Base-by-base conservation (phyloP, 2,888 invertebrate species). In the Coelopa pilipes region DNA sequence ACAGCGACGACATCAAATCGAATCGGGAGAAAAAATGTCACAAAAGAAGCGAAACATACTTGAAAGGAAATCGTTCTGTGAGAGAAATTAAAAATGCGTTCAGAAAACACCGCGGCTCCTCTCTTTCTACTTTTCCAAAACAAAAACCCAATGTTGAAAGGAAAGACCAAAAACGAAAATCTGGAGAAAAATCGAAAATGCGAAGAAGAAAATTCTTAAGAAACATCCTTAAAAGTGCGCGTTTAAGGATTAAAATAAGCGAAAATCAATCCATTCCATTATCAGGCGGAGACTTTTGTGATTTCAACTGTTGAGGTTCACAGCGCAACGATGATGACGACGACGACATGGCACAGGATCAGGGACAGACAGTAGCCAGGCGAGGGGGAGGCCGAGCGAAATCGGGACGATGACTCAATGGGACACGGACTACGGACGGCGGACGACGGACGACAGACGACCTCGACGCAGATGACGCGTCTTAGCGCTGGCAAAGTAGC, bases 291-390 rank as follows among this genome's bases (percentile, higher is more conserved):
- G 66, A 21, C 66, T 21, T 50, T 66, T 15, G 84, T 85, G 86
- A 83, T 85, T 85, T 84, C 84, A 85, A 85, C 84, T 85, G 84
- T 80, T 85, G 78, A 76, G 82, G 79, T 85, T 85, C 84, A 84
- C 84, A 85, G 82, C 80, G 80, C 72, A 74, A 69, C 62, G 67
- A 74, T 74, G 67, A 74, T 21, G 62, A 57, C 62, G 17, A 11
- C 0, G 45, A 55, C 57, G 59, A 66, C 55, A 49, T 7, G 34
- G 7, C 34, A 34, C 34, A 34, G 34, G 34, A 34, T 34, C 34
- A 34, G 34, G 34, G 34, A 34, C 34, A 34, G 34, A 34, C 34
- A 34, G 7, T 34, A 34, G 34, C 34, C 2, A 34, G 34, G 4
- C 4, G 34, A 34, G 34, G 7, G 34, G 34, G 7, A 34, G 34